Evolutionary conservation across 2,888 invertebrate genomes (phyloP).

Genomic region (Petrolisthes manimaculis): DNA sequence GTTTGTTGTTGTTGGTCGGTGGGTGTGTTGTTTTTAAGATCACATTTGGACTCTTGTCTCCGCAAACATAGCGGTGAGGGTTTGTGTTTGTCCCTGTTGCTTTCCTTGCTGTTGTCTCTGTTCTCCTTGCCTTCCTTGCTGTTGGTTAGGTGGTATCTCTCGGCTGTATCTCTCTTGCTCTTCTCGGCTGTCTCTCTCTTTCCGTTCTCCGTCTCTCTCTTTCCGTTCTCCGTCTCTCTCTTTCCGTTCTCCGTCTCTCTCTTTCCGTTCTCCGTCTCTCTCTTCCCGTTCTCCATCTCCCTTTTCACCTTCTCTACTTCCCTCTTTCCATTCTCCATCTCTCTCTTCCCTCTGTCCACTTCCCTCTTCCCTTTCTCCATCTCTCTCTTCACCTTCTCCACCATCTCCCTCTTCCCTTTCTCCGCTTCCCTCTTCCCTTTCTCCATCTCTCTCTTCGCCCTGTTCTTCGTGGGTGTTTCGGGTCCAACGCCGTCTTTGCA

Average conservation of each 20-base stretch:
- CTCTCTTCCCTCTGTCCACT: slow-evolving; percentile 43
- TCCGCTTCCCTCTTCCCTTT: slow-evolving; percentile 3
- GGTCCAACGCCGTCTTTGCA: not conserved
- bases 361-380: not conserved
- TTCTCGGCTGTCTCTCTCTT: slow-evolving; percentile 25
- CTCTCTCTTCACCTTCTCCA: not conserved
- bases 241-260: slow-evolving; percentile 18
- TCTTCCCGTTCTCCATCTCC: slow-evolving; percentile 31
- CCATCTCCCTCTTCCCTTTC: not conserved
- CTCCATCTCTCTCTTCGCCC: not conserved
- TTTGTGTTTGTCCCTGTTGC: not conserved
- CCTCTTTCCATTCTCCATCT: slow-evolving; percentile 26
- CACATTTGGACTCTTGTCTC: slow-evolving; percentile 41
- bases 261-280: slow-evolving; percentile 1
- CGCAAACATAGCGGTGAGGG: slow-evolving; percentile 40
- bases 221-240: slow-evolving; percentile 19
- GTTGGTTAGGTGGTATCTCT: slow-evolving; percentile 20
- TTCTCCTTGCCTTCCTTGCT: slow-evolving; percentile 18
- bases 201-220: slow-evolving; percentile 18
- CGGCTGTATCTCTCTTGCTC: not conserved
- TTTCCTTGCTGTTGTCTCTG: slow-evolving; percentile 27
- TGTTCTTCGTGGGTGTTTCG: not conserved
- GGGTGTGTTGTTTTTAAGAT: slow-evolving; percentile 19
- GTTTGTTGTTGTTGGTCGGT: slow-evolving; percentile 21
- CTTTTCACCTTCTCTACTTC: slow-evolving; percentile 27